Percentiles rank a stretch among this genome's conserved stretches.
These are phyloP conservation scores for Pygmarrhopalites habei DNA, from an alignment of 1,140 invertebrate species.

Conservation along the genomic window DNA sequence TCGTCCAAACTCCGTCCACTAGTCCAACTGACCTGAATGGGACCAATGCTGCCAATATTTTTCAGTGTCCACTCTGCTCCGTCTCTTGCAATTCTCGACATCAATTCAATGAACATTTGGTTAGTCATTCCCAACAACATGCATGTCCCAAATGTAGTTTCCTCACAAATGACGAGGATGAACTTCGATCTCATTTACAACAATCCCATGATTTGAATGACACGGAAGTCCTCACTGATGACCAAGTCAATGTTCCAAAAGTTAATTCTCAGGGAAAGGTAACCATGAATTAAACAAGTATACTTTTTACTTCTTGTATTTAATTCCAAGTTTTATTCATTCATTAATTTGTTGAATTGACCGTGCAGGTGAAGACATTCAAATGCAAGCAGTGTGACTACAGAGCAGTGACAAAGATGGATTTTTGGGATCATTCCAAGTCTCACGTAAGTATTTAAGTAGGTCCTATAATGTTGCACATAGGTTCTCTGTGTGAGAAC, in stretches of 20 bases:
- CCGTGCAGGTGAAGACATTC: slow-evolving; percentile 73
- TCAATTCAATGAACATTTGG: slow-evolving; percentile 39
- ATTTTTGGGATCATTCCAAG: slow-evolving; percentile 87
- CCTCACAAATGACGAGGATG: slow-evolving; percentile 51
- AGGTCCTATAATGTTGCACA: too few relatives aligned
- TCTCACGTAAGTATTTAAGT: too few relatives aligned
- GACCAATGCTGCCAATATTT: slow-evolving; percentile 25
- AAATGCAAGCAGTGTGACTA: slow-evolving; percentile 89
- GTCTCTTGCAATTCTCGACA: slow-evolving; percentile 33
- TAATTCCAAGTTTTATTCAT: slow-evolving; percentile 1
- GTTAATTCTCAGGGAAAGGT: slow-evolving; percentile 65
- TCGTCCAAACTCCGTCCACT: slow-evolving; percentile 15
- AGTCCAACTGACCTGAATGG: slow-evolving; percentile 18
- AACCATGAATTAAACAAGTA: too few relatives aligned
- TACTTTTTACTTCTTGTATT: background rate
- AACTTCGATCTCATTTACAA: slow-evolving; percentile 53
- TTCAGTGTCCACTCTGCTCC: slow-evolving; percentile 35
- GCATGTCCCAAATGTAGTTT: slow-evolving; percentile 53
- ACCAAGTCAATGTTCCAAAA: slow-evolving; percentile 61
- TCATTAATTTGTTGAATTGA: slow-evolving; percentile 24
- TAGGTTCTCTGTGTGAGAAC: too few relatives aligned
- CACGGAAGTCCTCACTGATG: slow-evolving; percentile 46
- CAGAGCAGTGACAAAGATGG: slow-evolving; percentile 74
- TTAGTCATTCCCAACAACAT: slow-evolving; percentile 37
- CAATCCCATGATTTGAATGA: slow-evolving; percentile 42